Evolutionary conservation across 2,797 vertebrate genomes (phyloP).

Genomic region (Betta splendens): DNA sequence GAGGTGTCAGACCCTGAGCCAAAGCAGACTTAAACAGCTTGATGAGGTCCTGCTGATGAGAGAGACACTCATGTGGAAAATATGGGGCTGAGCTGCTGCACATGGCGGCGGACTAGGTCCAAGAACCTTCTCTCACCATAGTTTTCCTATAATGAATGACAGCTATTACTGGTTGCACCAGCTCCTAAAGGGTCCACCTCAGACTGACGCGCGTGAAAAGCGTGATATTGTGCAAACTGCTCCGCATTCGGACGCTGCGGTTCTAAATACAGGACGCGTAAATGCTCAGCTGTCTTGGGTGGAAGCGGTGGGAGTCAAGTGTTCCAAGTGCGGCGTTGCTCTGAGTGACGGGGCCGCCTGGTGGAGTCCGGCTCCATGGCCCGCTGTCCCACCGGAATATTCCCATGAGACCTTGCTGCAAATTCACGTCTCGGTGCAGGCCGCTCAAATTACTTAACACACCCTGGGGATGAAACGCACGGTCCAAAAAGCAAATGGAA

Average conservation of each 20-base stretch:
- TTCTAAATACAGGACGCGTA: slow-evolving; percentile 78
- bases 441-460: slow-evolving; percentile 47
- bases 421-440: slow-evolving; percentile 6
- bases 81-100: slow-evolving; percentile 34
- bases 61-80: slow-evolving; percentile 50
- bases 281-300: slow-evolving; percentile 86
- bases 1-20: slow-evolving; percentile 48
- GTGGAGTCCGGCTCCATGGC: slow-evolving; percentile 40
- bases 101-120: no score
- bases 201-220: not conserved
- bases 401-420: slow-evolving; percentile 35
- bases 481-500: slow-evolving; percentile 26
- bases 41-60: slow-evolving; percentile 5
- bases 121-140: not conserved
- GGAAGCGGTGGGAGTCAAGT: slow-evolving; percentile 56
- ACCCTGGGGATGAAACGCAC: not conserved
- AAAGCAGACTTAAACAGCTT: slow-evolving; percentile 46
- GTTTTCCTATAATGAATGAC: no score
- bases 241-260: slow-evolving; percentile 28
- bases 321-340: slow-evolving; percentile 42
- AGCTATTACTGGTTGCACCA: not conserved
- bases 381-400: slow-evolving; percentile 19
- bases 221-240: slow-evolving; percentile 31
- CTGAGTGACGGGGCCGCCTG: slow-evolving; percentile 83
- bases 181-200: not conserved